Base-by-base conservation (phyloP, 2,888 invertebrate species). In the Euproctis similis region DNA sequence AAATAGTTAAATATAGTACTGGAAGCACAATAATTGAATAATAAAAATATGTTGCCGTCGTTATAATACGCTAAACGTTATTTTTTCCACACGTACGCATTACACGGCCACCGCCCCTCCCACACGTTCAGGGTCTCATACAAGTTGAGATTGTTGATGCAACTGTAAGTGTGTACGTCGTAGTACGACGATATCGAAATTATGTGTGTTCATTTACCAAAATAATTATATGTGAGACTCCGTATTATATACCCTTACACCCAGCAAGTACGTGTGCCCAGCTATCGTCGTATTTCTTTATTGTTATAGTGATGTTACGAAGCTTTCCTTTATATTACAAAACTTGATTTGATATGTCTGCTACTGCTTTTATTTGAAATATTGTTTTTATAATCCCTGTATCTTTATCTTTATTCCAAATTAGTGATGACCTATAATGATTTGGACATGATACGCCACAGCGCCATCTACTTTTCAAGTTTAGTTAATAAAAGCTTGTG, bases 161-260 rank as follows among this genome's bases (percentile, higher is more conserved):
- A 62, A 85, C 78, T 85, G 88, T 88, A 86, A 88, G 88, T 87
- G 60, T 64, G 69, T 60, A 53, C 58, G 60, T 59, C 67, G 59
- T 59, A 61, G 62, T 61, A 57, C 71, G 64, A 66, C 71, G 64
- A 66, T 66, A 63, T 66, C 70, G 54, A 67, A 66, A 59, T 58
- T 77, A 63, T 78, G 70, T 81, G 81, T 81, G 80, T 80, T 71
- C 67, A 55, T 63, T 73, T 75, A 69, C 60, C 60, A 62, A 64
- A 59, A n/a, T n/a, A n/a, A 60, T 54, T 67, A 53, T 70, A 60
- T 78, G 72, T 76, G 64, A 62, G 52, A 53, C 47, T 58, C 54
- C 56, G 59, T 48, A 52, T 48, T 53, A 67, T 52, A 67, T 59
- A 4, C 6, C 4, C 4, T 6, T 14, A 4, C 60, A 65, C 54